These are phyloP conservation scores for Idaea straminata DNA, from an alignment of 2,888 invertebrate species.

Conservation along the genomic window DNA sequence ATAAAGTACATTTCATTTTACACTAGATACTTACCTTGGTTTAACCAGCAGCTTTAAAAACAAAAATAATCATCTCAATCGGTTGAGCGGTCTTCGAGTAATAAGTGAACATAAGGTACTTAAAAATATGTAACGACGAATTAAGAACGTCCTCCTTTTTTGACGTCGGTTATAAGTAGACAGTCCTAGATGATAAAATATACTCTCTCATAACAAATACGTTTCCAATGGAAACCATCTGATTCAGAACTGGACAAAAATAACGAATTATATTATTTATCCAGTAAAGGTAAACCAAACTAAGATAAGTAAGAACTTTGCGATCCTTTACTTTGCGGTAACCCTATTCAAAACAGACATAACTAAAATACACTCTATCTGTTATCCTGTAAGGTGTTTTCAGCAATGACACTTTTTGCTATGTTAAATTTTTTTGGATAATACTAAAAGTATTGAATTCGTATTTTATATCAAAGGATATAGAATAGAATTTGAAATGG, in stretches of 20 bases:
- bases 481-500: constrained; percentile 23
- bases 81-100: too few species aligned
- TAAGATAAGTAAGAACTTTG: constrained; percentile 54
- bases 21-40: neutral
- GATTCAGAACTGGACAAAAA: too few species aligned
- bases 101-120: too few species aligned
- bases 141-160: too few species aligned
- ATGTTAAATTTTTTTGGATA: constrained; percentile 29
- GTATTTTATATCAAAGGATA: constrained; percentile 25
- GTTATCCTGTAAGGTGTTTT: constrained; percentile 12
- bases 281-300: constrained; percentile 51
- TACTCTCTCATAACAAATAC: too few species aligned
- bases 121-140: too few species aligned
- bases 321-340: constrained; percentile 34
- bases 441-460: constrained; percentile 28
- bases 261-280: constrained; percentile 50
- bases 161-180: too few species aligned
- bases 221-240: too few species aligned
- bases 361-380: constrained; percentile 33
- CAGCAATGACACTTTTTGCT: constrained; percentile 16
- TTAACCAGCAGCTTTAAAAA: too few species aligned
- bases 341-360: constrained; percentile 19
- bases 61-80: too few species aligned
- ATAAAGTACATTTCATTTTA: neutral
- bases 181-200: too few species aligned